Base-by-base conservation (phyloP, 92 coral and sea anemone species). In the Porites cylindrica region DNA sequence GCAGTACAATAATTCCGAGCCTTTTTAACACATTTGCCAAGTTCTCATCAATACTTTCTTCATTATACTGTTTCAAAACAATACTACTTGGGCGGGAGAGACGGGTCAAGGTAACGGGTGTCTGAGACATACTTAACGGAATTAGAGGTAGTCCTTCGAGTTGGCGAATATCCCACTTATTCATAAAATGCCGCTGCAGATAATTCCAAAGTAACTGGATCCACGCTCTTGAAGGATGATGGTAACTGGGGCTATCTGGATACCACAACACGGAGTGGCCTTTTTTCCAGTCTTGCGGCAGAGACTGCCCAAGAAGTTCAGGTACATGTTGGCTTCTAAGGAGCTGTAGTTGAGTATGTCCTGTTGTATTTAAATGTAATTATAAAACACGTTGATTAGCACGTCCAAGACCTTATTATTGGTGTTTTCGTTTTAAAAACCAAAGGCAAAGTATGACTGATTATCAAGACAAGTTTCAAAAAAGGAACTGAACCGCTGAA, bases 171-270 rank as follows among this genome's bases (percentile, higher is more conserved):
- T 66, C 76, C 13, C 61, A 13, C 13, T 51, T 1, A 29, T 18
- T 24, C 0, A 83, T 66, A 58, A 96, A 96, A 19, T 92, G 21
- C 26, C 52, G 51, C 21, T 24, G 67, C 11, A 96, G 89, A 83
- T 95, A 96, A 66, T 38, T 11, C 98, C 98, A 96, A 56, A 96
- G 70, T 16, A 70, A 87, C 78, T 89, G 74, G 13, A 96, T 63
- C 98, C 98, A 96, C n/a, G 65, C 88, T 63, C 65, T 68, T 3
- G 98, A 87, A 58, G 97, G 98, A 83, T 96, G 94, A 9, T 86
- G 69, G 12, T 64, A 26, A 32, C 52, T 74, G 6, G 80, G 52
- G n/a, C 61, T 32, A n/a, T 70, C 88, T 8, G 92, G 94, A 67
- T 82, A 75, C 98, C 98, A 96, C 1, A 65, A 81, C 17, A 94